Evolutionary conservation across 23 tunicate species (phyloP).

Genomic region (Halocynthia aurantium): DNA sequence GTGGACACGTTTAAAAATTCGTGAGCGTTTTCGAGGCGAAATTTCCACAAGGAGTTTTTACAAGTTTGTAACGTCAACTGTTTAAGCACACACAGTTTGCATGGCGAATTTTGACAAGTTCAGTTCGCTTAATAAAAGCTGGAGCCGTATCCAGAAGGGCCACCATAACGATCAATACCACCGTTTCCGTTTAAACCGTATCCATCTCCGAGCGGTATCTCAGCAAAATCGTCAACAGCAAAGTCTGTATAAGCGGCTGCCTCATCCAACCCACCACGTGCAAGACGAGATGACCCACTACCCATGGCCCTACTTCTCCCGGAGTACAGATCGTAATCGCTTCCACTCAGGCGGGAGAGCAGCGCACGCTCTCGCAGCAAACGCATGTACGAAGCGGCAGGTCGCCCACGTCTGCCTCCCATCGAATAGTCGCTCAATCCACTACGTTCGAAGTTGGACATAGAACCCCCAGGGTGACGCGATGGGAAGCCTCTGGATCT

Average conservation of each 20-base stretch:
- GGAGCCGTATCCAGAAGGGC: constrained; percentile 10
- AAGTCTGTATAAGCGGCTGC: constrained; percentile 5
- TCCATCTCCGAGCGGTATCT: not conserved
- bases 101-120: too few species aligned
- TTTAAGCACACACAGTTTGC: too few species aligned
- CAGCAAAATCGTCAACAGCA: constrained; percentile 6
- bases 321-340: constrained; percentile 12
- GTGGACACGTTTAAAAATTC: too few species aligned
- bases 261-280: too few species aligned
- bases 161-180: constrained; percentile 1
- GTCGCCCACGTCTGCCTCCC: constrained; percentile 1
- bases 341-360: constrained; percentile 58
- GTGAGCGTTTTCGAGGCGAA: too few species aligned
- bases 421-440: too few species aligned
- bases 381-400: constrained; percentile 19
- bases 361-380: constrained; percentile 74
- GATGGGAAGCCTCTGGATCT: too few species aligned
- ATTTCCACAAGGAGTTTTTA: too few species aligned
- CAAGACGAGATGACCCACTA: not conserved
- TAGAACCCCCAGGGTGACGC: too few species aligned
- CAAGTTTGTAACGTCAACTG: too few species aligned
- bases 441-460: too few species aligned
- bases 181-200: not conserved
- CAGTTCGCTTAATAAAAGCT: not conserved
- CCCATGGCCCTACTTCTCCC: constrained; percentile 6